Conservation (phyloP, 2,797 vertebrate genomes). For the Salmo trutta region DNA sequence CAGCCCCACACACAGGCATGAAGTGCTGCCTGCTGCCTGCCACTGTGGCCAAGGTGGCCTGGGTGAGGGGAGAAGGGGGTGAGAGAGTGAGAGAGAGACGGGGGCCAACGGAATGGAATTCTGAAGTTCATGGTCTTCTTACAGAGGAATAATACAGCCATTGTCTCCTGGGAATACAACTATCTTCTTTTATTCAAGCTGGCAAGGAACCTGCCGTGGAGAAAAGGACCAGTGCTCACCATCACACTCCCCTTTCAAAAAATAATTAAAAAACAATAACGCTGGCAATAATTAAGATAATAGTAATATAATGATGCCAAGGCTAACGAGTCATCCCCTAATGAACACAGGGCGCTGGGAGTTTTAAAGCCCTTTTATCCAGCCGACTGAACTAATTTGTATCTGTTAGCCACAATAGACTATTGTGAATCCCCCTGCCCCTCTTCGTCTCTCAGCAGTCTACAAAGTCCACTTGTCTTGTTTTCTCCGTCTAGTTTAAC, state of each 20-base stretch:
- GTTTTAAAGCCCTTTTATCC: conserved; percentile 70
- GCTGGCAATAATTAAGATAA: conserved; percentile 31
- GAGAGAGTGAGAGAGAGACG: conserved; percentile 43
- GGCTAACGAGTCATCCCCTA: conserved; percentile 86
- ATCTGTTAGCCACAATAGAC: conserved; percentile 84
- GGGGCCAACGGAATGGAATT: conserved; percentile 64
- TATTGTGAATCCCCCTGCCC: conserved; percentile 82
- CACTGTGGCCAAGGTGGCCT: conserved; percentile 25
- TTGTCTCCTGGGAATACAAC: conserved; percentile 85
- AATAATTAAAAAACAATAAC: conserved; percentile 31
- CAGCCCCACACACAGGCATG: conserved; percentile 26
- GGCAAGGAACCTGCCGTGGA: conserved; percentile 77
- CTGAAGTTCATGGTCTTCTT: conserved; percentile 86
- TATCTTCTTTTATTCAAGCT: conserved; percentile 72
- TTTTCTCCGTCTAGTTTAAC: conserved; percentile 33
- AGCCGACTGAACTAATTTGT: conserved; percentile 71
- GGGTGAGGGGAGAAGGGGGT: conserved; percentile 60
- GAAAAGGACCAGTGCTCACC: conserved; percentile 79
- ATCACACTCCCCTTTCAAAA: background rate
- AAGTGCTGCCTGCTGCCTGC: conserved; percentile 7
- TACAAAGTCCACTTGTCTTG: conserved; percentile 24
- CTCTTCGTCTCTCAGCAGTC: conserved; percentile 50
- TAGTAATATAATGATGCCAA: conserved; percentile 21
- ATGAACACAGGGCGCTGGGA: conserved; percentile 75
- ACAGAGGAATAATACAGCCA: conserved; percentile 83